phyloP scores from a whole-genome alignment of 1,140 invertebrate genomes.

The Globodera rostochiensis region DNA sequence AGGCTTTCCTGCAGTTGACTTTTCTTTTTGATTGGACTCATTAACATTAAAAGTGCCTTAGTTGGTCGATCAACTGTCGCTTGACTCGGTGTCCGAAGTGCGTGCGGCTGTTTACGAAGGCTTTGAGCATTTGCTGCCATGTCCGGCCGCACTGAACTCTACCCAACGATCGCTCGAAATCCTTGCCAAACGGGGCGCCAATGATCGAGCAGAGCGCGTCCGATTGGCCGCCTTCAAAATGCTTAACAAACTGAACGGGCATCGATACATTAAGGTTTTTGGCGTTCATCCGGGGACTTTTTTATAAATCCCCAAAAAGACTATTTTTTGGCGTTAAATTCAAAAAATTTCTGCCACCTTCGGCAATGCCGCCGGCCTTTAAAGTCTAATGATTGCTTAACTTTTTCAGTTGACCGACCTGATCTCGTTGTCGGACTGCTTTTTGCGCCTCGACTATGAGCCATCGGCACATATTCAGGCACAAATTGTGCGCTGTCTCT shows the following conservation, averaged over 20 bases:
- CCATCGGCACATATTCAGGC: constrained; percentile 31
- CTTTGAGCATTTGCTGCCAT: constrained; percentile 19
- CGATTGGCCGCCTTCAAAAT: constrained; percentile 37
- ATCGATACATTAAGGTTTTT: constrained; percentile 35
- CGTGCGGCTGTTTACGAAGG: constrained; percentile 40
- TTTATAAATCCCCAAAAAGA: background rate
- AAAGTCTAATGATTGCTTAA: background rate
- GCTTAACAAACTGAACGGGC: constrained; percentile 36
- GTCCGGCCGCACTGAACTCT: constrained; percentile 26
- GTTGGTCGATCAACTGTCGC: constrained; percentile 36
- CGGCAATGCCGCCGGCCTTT: no score
- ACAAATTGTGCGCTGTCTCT: constrained; percentile 35
- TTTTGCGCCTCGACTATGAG: constrained; percentile 32
- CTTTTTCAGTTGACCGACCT: constrained; percentile 32
- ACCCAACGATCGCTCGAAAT: constrained; percentile 36
- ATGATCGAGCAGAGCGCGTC: constrained; percentile 31
- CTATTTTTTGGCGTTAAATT: no score
- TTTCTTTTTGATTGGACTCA: no score
- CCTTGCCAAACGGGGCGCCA: constrained; percentile 29
- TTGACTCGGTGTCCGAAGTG: constrained; percentile 28
- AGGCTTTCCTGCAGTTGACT: no score
- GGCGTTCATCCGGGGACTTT: background rate
- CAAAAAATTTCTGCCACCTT: no score
- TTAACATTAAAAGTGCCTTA: background rate
- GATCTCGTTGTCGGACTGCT: constrained; percentile 23